A percentile compares a stretch with the other conserved stretches of the same genome.
phyloP scores from a whole-genome alignment of 1,140 invertebrate genomes.

The Bursaphelenchus mucronatus region DNA sequence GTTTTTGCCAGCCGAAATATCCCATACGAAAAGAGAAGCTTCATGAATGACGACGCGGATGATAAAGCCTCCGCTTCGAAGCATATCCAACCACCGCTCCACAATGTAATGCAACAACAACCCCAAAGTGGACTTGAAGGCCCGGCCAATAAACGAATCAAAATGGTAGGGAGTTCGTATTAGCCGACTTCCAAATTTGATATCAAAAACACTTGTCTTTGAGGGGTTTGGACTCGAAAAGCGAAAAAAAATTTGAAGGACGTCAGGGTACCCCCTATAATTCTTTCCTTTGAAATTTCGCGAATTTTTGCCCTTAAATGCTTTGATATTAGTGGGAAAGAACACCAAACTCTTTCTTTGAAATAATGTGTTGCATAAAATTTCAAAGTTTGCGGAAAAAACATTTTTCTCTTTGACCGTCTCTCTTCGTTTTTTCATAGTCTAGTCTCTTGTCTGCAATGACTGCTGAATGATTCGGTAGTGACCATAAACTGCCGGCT shows the following conservation, averaged over 20 bases:
- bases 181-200: slow-evolving; percentile 23
- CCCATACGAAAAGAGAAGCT: slow-evolving; percentile 96
- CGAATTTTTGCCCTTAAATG: too few relatives aligned
- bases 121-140: background rate
- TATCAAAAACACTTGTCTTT: slow-evolving; percentile 29
- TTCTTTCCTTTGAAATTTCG: too few relatives aligned
- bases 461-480: too few relatives aligned
- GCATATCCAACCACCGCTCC: slow-evolving; percentile 3
- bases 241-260: background rate
- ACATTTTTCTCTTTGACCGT: background rate
- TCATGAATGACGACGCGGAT: slow-evolving; percentile 92
- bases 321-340: too few relatives aligned
- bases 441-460: too few relatives aligned
- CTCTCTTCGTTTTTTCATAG: too few relatives aligned
- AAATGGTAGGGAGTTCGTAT: slow-evolving; percentile 18
- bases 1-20: slow-evolving; percentile 91
- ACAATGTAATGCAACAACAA: slow-evolving; percentile 21
- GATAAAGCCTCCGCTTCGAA: slow-evolving; percentile 65
- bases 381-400: background rate
- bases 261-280: too few relatives aligned
- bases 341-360: too few relatives aligned
- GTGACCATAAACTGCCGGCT: too few relatives aligned
- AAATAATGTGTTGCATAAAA: too few relatives aligned
- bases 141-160: slow-evolving; percentile 9
- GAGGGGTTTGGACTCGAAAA: slow-evolving; percentile 18